Base-by-base conservation (phyloP, 2,113 vertebrate species). In the Laticauda laticaudata region DNA sequence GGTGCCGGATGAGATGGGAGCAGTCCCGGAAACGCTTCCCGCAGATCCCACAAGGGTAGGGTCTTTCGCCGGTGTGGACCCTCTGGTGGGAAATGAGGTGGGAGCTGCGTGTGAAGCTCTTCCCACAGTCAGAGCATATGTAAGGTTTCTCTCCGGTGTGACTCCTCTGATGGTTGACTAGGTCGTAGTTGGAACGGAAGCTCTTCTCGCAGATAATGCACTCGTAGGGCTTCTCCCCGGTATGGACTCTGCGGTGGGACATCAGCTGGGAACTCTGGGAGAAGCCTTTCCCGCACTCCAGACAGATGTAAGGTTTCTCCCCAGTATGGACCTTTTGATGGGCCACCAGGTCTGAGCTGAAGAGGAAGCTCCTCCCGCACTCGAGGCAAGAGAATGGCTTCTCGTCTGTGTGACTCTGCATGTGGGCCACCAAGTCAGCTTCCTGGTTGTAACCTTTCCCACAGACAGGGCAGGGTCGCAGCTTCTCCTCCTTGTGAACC, bases 351-450 rank as follows among this genome's bases (percentile, higher is more conserved):
- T 98, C 98, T 69, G 98, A 98, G 90, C 98, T 97, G 95, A 98
- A 97, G 0, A 97, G 97, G 94, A 98, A 98, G 89, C 97, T 95
- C 90, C 98, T 98, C n/a, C 98, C 98, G 2, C 98, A 98, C 29
- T 97, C 97, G 45, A 95, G 64, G 93, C 98, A 98, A 94, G 97
- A 97, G 95, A 97, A 98, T 0, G 98, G 97, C 90, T 97, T 97
- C 95, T 98, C 98, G 1, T 98, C 97, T 0, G 97, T 98, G 96
- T 98, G 98, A 23, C 97, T 97, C 2, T 97, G 96, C 3, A 98
- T 96, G 95, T 98, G 97, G 3, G 97, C 98, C 87, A 98, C 98
- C 57, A 98, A 97, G 95, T 98, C 98, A 93, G 97, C 98, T 87
- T 98, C 96, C 94, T 98, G 98, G 90, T 97, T 98, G 95, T 98